A percentile compares a stretch with the other conserved stretches of the same genome.
These are phyloP conservation scores for Chromobotia macracanthus DNA, from an alignment of 2,797 vertebrate genomes.

Conservation along the genomic window DNA sequence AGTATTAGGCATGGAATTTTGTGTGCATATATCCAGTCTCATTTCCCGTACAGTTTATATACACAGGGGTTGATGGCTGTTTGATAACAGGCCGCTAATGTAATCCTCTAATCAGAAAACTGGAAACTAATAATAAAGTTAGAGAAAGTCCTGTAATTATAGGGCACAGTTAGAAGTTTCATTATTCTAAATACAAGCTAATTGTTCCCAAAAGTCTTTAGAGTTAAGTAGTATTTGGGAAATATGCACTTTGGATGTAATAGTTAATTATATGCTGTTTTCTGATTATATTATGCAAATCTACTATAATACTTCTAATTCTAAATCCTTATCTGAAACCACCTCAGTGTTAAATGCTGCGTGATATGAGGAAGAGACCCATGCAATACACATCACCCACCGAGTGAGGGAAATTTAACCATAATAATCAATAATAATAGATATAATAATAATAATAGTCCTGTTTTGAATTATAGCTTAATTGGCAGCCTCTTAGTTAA, in stretches of 20 bases:
- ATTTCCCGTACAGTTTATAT: background rate
- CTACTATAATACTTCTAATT: background rate
- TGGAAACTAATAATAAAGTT: slow-evolving; percentile 1
- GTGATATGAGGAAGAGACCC: slow-evolving; percentile 9
- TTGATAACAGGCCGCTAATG: slow-evolving; percentile 30
- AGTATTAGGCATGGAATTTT: slow-evolving; percentile 18
- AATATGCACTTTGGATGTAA: slow-evolving; percentile 25
- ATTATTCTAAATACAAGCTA: background rate
- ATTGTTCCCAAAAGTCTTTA: background rate
- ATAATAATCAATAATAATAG: slow-evolving; percentile 77
- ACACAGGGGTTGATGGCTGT: slow-evolving; percentile 17
- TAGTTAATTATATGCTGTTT: slow-evolving; percentile 3
- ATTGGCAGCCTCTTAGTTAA: slow-evolving; percentile 77
- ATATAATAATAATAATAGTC: slow-evolving; percentile 75
- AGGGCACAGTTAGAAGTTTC: background rate
- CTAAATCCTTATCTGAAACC: slow-evolving; percentile 2
- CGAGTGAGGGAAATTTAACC: slow-evolving; percentile 65
- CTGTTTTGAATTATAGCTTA: slow-evolving; percentile 68
- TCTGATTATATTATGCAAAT: slow-evolving; percentile 21
- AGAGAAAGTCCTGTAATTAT: background rate
- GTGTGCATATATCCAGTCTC: background rate
- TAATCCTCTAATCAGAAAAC: background rate
- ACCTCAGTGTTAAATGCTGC: background rate
- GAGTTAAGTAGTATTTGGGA: background rate
- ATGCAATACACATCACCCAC: slow-evolving; percentile 42